A percentile compares a stretch with the other conserved stretches of the same genome.
Evolutionary conservation across 2,888 invertebrate genomes (phyloP).

Genomic region (Smittia sp.): DNA sequence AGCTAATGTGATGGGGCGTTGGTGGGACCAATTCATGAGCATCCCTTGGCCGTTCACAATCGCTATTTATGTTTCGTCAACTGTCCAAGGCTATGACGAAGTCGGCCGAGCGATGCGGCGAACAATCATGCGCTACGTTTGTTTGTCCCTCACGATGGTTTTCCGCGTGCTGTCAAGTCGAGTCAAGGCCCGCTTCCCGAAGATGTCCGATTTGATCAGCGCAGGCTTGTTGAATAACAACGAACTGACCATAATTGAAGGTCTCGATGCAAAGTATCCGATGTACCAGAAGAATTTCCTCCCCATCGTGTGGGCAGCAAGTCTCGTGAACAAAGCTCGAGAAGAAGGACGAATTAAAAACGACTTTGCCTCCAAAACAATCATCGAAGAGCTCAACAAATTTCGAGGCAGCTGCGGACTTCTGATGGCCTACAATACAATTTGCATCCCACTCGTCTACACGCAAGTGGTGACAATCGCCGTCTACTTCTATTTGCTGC

Average conservation of each 20-base stretch:
- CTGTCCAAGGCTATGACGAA: constrained; percentile 60
- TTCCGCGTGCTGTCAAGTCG: constrained; percentile 57
- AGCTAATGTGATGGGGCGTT: not conserved
- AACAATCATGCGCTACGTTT: constrained; percentile 59
- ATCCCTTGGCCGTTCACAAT: constrained; percentile 63
- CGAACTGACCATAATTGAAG: constrained; percentile 56
- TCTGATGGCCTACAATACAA: constrained; percentile 56
- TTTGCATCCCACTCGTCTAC: constrained; percentile 58
- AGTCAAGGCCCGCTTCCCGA: constrained; percentile 59
- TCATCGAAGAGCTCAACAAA: constrained; percentile 61
- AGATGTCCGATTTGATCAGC: constrained; percentile 57
- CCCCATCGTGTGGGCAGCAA: constrained; percentile 58
- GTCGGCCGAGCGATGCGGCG: constrained; percentile 58
- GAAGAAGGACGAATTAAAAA: constrained; percentile 58
- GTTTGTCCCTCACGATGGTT: constrained; percentile 56
- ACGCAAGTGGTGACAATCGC: constrained; percentile 63
- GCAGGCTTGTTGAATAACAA: constrained; percentile 57
- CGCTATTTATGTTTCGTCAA: constrained; percentile 59
- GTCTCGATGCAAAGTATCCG: constrained; percentile 55
- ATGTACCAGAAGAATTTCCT: constrained; percentile 58
- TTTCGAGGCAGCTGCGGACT: constrained; percentile 57
- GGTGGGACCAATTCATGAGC: constrained; percentile 44
- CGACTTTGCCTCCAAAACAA: constrained; percentile 61
- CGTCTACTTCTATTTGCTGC: constrained; percentile 57
- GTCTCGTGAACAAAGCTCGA: constrained; percentile 57